Conservation (phyloP, 92 coral and sea anemone genomes). For the Metridium senile region DNA sequence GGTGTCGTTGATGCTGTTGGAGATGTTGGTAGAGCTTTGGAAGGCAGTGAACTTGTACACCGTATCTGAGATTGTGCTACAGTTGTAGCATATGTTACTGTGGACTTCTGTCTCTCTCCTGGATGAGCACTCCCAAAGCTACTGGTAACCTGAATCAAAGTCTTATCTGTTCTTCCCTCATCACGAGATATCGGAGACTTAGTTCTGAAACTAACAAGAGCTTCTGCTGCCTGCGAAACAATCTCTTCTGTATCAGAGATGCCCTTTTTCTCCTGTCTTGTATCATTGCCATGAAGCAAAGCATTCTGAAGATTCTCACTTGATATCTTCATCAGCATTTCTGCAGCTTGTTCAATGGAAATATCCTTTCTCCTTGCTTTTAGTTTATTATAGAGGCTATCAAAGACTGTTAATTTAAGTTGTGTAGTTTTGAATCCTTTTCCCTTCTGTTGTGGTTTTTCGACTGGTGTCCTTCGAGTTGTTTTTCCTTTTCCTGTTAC, state of each 20-base stretch:
- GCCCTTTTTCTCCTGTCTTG: constrained; percentile 26
- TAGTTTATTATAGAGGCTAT: constrained; percentile 62
- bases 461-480: background rate
- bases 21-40: constrained; percentile 3
- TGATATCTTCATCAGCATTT: constrained; percentile 46
- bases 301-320: constrained; percentile 47
- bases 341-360: constrained; percentile 60
- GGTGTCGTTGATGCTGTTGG: background rate
- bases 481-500: background rate
- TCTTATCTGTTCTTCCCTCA: constrained; percentile 12
- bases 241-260: constrained; percentile 60
- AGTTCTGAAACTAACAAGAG: constrained; percentile 81
- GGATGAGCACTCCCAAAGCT: too few species aligned
- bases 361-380: constrained; percentile 58
- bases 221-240: constrained; percentile 90
- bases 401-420: constrained; percentile 65
- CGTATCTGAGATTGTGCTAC: background rate
- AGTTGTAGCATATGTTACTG: background rate
- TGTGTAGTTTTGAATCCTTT: constrained; percentile 5
- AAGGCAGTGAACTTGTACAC: constrained; percentile 5
- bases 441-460: constrained; percentile 2
- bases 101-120: too few species aligned
- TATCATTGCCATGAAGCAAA: constrained; percentile 11
- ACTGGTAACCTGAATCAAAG: background rate
- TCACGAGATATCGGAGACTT: constrained; percentile 64